These are phyloP conservation scores for Cebus imitator DNA, from an alignment of 2,113 vertebrate species.

Conservation along the genomic window DNA sequence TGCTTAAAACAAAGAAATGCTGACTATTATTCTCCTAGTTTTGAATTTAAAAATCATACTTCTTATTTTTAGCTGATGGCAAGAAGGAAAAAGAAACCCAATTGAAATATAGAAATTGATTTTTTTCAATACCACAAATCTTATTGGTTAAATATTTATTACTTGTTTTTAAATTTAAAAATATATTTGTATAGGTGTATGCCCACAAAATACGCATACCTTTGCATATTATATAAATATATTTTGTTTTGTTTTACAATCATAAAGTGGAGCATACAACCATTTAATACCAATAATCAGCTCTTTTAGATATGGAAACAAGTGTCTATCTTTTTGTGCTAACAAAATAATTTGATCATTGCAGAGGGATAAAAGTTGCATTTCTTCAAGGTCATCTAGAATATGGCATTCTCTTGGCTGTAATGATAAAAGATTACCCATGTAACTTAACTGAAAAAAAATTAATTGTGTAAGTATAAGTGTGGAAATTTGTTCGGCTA, in stretches of 20 bases:
- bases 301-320: background rate
- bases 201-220: background rate
- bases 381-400: background rate
- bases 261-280: background rate
- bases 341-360: background rate
- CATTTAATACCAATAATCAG: background rate
- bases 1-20: background rate
- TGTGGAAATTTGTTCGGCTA: background rate
- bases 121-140: background rate
- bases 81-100: background rate
- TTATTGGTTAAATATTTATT: background rate
- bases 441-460: background rate
- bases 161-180: conserved; percentile 1
- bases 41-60: conserved; percentile 9
- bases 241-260: background rate
- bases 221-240: background rate
- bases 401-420: conserved; percentile 33
- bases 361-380: background rate
- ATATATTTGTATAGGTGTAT: background rate
- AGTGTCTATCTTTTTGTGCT: background rate
- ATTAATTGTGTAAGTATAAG: background rate
- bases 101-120: background rate
- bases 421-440: conserved; percentile 27
- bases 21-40: background rate
- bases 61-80: background rate